Percentiles rank a stretch among this genome's conserved stretches.
These are phyloP conservation scores for Drosophila nigromelanica DNA, from an alignment of 1,140 invertebrate species.

Conservation along the genomic window DNA sequence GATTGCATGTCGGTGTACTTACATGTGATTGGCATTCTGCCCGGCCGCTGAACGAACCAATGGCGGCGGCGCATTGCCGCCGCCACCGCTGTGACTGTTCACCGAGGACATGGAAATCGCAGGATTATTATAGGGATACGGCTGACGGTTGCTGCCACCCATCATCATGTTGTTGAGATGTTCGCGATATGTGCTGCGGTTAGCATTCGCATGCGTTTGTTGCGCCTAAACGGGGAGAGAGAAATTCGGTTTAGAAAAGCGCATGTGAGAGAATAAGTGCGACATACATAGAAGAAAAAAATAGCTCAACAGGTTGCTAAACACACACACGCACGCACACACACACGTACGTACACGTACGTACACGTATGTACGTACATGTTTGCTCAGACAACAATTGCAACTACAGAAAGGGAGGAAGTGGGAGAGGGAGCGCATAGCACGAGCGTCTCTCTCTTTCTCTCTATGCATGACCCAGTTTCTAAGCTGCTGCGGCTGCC, in stretches of 20 bases:
- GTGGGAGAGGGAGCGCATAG: no score
- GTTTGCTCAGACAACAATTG: no score
- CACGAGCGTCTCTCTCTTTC: no score
- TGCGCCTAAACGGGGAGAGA: slow-evolving; percentile 47
- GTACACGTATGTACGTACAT: slow-evolving; percentile 1
- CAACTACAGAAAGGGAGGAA: no score
- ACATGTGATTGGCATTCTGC: slow-evolving; percentile 78
- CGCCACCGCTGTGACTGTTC: slow-evolving; percentile 66
- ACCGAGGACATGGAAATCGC: slow-evolving; percentile 82
- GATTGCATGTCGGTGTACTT: slow-evolving; percentile 47
- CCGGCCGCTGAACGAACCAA: slow-evolving; percentile 78
- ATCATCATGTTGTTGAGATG: slow-evolving; percentile 80
- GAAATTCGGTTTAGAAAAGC: slow-evolving; percentile 26
- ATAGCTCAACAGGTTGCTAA: slow-evolving; percentile 48
- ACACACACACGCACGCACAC: slow-evolving; percentile 5
- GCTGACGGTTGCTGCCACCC: slow-evolving; percentile 67
- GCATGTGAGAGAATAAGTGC: slow-evolving; percentile 14
- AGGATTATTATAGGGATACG: slow-evolving; percentile 79
- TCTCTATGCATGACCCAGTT: slow-evolving; percentile 61
- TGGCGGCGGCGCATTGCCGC: slow-evolving; percentile 71
- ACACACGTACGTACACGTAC: background rate
- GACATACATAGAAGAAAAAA: slow-evolving; percentile 6
- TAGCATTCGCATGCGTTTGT: slow-evolving; percentile 72
- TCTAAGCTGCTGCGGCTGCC: slow-evolving; percentile 52
- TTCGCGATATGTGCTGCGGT: slow-evolving; percentile 72